Conservation (phyloP, 2,888 invertebrate species). For the Mechanitis mazaeus region DNA sequence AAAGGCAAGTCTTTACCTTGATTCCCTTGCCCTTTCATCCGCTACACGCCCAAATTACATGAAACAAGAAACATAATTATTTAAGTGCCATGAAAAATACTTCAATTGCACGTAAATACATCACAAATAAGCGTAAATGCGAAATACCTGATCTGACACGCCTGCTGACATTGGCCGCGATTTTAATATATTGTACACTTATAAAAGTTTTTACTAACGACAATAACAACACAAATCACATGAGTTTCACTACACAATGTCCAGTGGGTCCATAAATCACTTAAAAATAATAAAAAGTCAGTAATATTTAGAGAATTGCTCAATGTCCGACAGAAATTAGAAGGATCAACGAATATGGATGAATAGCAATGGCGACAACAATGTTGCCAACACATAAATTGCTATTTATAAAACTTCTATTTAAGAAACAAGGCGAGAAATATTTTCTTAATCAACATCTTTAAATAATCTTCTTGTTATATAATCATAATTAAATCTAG, state of each 20-base stretch:
- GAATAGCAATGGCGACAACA: slow-evolving; percentile 58
- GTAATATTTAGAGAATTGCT: slow-evolving; percentile 54
- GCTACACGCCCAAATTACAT: slow-evolving; percentile 77
- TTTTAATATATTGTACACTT: slow-evolving; percentile 75
- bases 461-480: no score
- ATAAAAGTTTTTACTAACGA: slow-evolving; percentile 64
- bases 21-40: slow-evolving; percentile 92
- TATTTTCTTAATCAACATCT: not conserved
- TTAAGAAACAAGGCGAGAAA: not conserved
- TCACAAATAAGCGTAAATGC: slow-evolving; percentile 48
- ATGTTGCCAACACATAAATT: slow-evolving; percentile 24
- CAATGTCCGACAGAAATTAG: slow-evolving; percentile 47
- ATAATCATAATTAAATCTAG: no score
- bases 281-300: slow-evolving; percentile 57
- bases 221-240: slow-evolving; percentile 68
- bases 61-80: slow-evolving; percentile 72
- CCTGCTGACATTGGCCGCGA: slow-evolving; percentile 92
- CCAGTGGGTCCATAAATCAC: slow-evolving; percentile 60
- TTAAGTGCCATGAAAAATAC: slow-evolving; percentile 39
- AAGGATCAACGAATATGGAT: slow-evolving; percentile 41
- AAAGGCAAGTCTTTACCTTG: slow-evolving; percentile 79
- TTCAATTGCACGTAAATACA: slow-evolving; percentile 38
- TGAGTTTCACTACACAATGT: slow-evolving; percentile 70
- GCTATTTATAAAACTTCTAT: not conserved
- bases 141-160: slow-evolving; percentile 91